Conservation (phyloP, 1,140 invertebrate genomes). For the Listronotus oregonensis region DNA sequence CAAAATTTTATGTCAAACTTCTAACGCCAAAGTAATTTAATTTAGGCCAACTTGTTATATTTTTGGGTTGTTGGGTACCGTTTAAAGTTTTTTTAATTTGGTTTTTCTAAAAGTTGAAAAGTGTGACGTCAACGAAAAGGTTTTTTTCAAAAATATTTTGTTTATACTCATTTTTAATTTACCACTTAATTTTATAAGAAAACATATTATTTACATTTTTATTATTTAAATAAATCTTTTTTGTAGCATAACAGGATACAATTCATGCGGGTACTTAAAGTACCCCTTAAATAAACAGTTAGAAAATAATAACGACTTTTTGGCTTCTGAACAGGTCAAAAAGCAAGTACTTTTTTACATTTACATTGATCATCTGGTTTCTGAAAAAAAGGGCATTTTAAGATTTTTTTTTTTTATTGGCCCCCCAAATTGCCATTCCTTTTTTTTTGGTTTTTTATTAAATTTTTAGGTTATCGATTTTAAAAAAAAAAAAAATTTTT, state of each 20-base stretch:
- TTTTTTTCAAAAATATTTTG: neutral
- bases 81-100: too few relatives aligned
- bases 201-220: neutral
- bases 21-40: too few relatives aligned
- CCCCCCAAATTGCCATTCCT: too few relatives aligned
- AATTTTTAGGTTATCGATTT: too few relatives aligned
- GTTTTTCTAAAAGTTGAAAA: too few relatives aligned
- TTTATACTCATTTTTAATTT: neutral
- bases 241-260: slow-evolving; percentile 14
- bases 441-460: too few relatives aligned
- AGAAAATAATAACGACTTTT: slow-evolving; percentile 18
- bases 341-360: slow-evolving; percentile 13
- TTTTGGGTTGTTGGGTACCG: too few relatives aligned
- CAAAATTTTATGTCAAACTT: too few relatives aligned
- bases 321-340: slow-evolving; percentile 14
- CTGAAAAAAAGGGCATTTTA: neutral
- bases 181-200: neutral
- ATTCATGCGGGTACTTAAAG: slow-evolving; percentile 6
- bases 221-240: slow-evolving; percentile 12
- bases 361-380: neutral
- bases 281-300: neutral
- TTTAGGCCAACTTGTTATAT: too few relatives aligned
- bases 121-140: too few relatives aligned
- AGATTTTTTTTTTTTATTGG: too few relatives aligned
- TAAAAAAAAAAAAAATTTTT: too few relatives aligned